Conservation (phyloP, 1,140 invertebrate genomes). For the Dendrolimus kikuchii region DNA sequence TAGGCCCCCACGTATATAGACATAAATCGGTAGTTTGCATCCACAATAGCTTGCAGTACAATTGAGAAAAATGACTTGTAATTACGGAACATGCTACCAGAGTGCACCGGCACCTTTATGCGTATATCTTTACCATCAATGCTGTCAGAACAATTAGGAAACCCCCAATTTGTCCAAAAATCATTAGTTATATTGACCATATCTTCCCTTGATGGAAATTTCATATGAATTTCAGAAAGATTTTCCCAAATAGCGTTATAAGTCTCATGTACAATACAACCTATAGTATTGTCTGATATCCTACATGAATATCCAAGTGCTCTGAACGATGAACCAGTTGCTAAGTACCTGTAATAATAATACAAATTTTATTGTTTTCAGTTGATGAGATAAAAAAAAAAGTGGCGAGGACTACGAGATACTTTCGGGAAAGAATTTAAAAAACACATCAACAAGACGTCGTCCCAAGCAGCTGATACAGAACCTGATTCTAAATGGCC, state of each 20-base stretch:
- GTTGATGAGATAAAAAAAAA: slow-evolving; percentile 2
- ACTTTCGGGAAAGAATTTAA: slow-evolving; percentile 1
- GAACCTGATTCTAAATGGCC: slow-evolving; percentile 1
- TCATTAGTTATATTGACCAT: too few species aligned
- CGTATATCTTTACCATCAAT: too few species aligned
- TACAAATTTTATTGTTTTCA: not conserved
- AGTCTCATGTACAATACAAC: too few species aligned
- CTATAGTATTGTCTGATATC: slow-evolving; percentile 1
- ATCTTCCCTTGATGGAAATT: too few species aligned
- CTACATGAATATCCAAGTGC: not conserved
- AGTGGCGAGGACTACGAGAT: not conserved
- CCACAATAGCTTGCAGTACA: slow-evolving; percentile 1
- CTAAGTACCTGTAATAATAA: slow-evolving; percentile 1
- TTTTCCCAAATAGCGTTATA: too few species aligned
- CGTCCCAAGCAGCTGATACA: not conserved
- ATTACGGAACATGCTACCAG: too few species aligned
- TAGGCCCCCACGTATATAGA: not conserved
- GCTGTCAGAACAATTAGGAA: too few species aligned
- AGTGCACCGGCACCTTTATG: too few species aligned
- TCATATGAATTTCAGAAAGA: too few species aligned
- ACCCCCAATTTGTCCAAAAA: too few species aligned
- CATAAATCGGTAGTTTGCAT: not conserved
- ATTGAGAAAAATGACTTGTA: too few species aligned
- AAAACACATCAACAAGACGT: not conserved
- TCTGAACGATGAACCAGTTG: slow-evolving; percentile 1